Evolutionary conservation across 2,113 vertebrate species (phyloP), one percentile per base, ranked within the genome.

Genomic region (Emydocephalus ijimae): DNA sequence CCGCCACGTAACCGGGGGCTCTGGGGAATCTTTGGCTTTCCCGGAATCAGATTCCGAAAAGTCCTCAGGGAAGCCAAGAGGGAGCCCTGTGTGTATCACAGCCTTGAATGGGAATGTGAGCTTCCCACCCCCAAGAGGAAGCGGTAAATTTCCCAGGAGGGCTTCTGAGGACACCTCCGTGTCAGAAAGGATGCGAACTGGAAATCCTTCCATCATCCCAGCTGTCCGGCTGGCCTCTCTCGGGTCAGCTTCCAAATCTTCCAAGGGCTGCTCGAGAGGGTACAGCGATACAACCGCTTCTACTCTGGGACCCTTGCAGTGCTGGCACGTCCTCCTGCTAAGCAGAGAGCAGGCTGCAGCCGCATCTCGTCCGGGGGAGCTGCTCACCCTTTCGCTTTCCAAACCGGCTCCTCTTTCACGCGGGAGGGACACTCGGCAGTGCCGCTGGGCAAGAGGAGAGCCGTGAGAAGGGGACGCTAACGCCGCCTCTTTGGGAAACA

Each of bases 391-490:
- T 61, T 94, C 90, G 6, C 11, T 90, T 18, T 56, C 93, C 93
- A 87, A 50, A 50, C 54, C 90, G 48, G 3, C 52, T 92, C 92
- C 93, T 89, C 2, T 93, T 24, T 90, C 92, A 21, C 54, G 1
- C 0, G 86, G 92, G n/a, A 0, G 48, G 4, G n/a, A 93, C 86
- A 85, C 90, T 91, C 91, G 89, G 95, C 88, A 39, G 91, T 93
- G 90, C 92, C 96, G 93, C 93, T 64, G 94, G 52, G 86, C 48
- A 55, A 93, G 91, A 94, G 89, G 94, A 55, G 57, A 81, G 52
- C 54, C 56, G n/a, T 69, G 20, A 88, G 74, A 87, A 93, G 89
- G 91, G 1, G 6, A 95, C 34, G 39, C 0, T 3, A 7, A 85
- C 0, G 39, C 39, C 26, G 91, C 89, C 93, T 88, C 92, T 89